These are phyloP conservation scores for Trisateles emortualis DNA, from an alignment of 2,888 invertebrate genomes.

Conservation along the genomic window DNA sequence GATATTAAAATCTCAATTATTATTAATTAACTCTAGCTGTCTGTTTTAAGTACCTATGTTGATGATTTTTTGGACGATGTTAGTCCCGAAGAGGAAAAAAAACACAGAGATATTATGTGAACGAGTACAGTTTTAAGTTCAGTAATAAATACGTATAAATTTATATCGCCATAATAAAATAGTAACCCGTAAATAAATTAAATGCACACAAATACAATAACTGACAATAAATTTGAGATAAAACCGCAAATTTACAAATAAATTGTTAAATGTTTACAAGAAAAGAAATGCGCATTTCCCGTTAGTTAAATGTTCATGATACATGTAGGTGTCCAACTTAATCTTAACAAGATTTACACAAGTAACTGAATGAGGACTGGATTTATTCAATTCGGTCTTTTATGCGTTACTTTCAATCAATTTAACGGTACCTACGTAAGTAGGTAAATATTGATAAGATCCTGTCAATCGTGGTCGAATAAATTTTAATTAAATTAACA, in stretches of 20 bases:
- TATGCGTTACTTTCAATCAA: slow-evolving; percentile 10
- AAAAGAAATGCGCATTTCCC: slow-evolving; percentile 21
- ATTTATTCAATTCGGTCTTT: slow-evolving; percentile 9
- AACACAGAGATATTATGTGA: too few species aligned
- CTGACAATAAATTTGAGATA: slow-evolving; percentile 17
- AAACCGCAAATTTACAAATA: slow-evolving; percentile 11
- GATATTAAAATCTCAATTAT: too few species aligned
- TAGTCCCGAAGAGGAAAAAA: too few species aligned
- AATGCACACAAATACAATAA: slow-evolving; percentile 4
- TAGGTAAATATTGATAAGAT: slow-evolving; percentile 5
- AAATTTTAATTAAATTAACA: too few species aligned
- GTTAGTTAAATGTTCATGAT: slow-evolving; percentile 22
- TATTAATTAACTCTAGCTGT: too few species aligned
- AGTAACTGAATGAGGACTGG: slow-evolving; percentile 4
- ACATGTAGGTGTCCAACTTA: slow-evolving; percentile 19
- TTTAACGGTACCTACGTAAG: neutral
- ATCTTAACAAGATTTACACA: slow-evolving; percentile 24
- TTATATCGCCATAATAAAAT: slow-evolving; percentile 16
- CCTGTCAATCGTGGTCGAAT: neutral
- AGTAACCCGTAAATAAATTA: slow-evolving; percentile 24
- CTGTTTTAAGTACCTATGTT: too few species aligned
- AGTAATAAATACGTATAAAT: slow-evolving; percentile 1
- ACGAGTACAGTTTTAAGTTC: too few species aligned
- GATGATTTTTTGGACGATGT: too few species aligned
- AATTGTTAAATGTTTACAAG: slow-evolving; percentile 18